Evolutionary conservation across 2,888 invertebrate species (phyloP).

Genomic region (Pterostichus niger): DNA sequence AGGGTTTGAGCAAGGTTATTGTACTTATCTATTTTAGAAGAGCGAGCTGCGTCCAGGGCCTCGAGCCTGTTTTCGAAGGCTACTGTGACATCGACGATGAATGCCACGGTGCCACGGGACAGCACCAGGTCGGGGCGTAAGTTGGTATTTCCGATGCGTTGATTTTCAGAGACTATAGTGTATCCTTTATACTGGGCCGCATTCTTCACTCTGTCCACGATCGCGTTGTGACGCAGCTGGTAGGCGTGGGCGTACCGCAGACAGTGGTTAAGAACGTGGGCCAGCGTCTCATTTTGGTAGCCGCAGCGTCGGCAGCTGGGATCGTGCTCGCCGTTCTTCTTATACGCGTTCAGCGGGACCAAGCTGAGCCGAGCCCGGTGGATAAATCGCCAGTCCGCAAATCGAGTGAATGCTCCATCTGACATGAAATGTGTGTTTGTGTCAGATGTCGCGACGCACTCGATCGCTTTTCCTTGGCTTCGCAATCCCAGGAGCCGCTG

Average conservation of each 20-base stretch:
- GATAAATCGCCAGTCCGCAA: constrained; percentile 75
- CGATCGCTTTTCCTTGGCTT: constrained; percentile 31
- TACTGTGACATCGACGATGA: constrained; percentile 72
- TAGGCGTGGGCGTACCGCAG: constrained; percentile 70
- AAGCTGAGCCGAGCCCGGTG: constrained; percentile 73
- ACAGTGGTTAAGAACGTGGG: constrained; percentile 74
- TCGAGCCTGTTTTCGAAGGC: constrained; percentile 71
- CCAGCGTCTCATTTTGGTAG: constrained; percentile 71
- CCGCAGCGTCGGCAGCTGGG: constrained; percentile 62
- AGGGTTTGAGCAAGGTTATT: constrained; percentile 34
- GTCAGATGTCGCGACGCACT: constrained; percentile 38
- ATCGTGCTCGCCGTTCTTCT: constrained; percentile 63
- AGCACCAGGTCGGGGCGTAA: constrained; percentile 70
- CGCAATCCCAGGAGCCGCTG: constrained; percentile 3
- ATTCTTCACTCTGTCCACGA: constrained; percentile 13
- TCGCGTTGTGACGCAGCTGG: constrained; percentile 70
- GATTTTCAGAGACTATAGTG: constrained; percentile 62
- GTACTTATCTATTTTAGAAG: constrained; percentile 68
- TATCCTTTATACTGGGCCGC: too few relatives aligned
- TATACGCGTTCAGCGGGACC: constrained; percentile 70
- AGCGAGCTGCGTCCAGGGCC: constrained; percentile 70
- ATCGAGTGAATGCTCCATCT: constrained; percentile 70
- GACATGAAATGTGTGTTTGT: constrained; percentile 71
- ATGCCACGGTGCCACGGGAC: constrained; percentile 68
- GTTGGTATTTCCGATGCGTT: constrained; percentile 62